These are phyloP conservation scores for Drosophila pruinosa DNA, from an alignment of 1,140 invertebrate species.

Conservation along the genomic window DNA sequence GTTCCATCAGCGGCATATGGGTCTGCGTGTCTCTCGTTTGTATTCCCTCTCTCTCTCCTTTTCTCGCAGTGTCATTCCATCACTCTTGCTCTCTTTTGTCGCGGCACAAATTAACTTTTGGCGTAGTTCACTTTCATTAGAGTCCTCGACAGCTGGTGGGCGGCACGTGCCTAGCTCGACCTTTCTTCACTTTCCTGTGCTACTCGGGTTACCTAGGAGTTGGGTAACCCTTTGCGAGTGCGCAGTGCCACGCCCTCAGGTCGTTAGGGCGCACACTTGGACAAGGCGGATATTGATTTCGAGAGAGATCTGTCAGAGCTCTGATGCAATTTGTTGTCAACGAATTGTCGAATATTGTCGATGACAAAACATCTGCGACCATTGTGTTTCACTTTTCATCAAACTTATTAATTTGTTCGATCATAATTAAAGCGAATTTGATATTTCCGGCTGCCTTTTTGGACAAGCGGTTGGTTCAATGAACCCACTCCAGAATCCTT, in stretches of 20 bases:
- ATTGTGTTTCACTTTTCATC: conserved; percentile 78
- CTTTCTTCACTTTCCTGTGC: conserved; percentile 48
- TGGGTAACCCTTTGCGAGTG: conserved; percentile 16
- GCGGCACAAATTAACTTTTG: conserved; percentile 7
- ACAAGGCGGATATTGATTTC: conserved; percentile 74
- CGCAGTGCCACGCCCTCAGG: conserved; percentile 51
- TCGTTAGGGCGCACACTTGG: conserved; percentile 71
- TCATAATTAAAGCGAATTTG: conserved; percentile 76
- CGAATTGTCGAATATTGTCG: conserved; percentile 14
- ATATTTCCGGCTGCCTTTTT: conserved; percentile 67
- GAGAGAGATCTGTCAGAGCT: conserved; percentile 18
- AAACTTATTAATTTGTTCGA: conserved; percentile 77
- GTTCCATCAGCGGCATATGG: conserved; percentile 44
- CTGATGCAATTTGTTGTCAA: conserved; percentile 36
- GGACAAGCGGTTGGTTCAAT: conserved; percentile 59
- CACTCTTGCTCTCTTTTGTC: no score
- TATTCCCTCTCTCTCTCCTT: not conserved
- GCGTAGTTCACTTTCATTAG: conserved; percentile 60
- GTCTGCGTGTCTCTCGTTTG: conserved; percentile 16
- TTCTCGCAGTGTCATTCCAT: no score
- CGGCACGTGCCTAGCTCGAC: conserved; percentile 67
- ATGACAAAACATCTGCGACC: conserved; percentile 57
- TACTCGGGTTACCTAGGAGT: conserved; percentile 60
- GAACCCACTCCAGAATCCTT: conserved; percentile 71
- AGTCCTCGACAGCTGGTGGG: conserved; percentile 29